Base-by-base conservation (phyloP, 2,797 vertebrate species). In the Gymnothorax javanicus region DNA sequence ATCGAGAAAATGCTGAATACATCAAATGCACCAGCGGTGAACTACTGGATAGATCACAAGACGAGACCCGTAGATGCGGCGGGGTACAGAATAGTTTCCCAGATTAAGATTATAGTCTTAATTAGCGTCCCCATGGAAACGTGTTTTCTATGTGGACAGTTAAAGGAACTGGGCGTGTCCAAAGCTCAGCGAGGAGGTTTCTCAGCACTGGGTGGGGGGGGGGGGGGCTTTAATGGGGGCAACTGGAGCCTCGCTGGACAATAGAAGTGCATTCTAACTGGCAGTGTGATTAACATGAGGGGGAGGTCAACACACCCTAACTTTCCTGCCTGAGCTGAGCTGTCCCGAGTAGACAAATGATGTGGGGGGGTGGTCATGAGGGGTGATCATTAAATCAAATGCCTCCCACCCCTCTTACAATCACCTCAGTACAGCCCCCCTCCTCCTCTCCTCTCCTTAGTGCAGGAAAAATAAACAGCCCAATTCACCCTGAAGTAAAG, bases 381-480 rank as follows among this genome's bases (percentile, higher is more conserved):
- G 94, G 75, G 94, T 94, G 94, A 93, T 94, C 93, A 91, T 94
- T 95, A 94, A 95, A 96, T 96, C 94, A 96, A 93, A 91, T 90
- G 90, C 91, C 91, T 94, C 91, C 94, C 91, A 90, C 92, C 93
- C 93, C 90, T 91, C 90, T 88, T 90, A 93, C 94, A 93, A 93
- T 91, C 89, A 93, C 89, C 79, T 82, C 92, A 89, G 92, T 91
- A 90, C 88, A 4, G 62, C 88, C 88, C 89, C 88, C 89, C 89
- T 33, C 75, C 73, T 25, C 2, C n/a, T 13, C 64, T 13, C 33
- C 25, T 5, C 27, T 25, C 67, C 25, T 12, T 88, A 92, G 91
- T 92, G 94, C 93, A 95, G 93, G 93, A 93, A 95, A 94, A 95
- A 95, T 93, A 95, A 96, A 96, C 93, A 95, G 94, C 89, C 92